phyloP scores from a whole-genome alignment of 2,888 invertebrate genomes.

The Chymomyza caudatula region DNA sequence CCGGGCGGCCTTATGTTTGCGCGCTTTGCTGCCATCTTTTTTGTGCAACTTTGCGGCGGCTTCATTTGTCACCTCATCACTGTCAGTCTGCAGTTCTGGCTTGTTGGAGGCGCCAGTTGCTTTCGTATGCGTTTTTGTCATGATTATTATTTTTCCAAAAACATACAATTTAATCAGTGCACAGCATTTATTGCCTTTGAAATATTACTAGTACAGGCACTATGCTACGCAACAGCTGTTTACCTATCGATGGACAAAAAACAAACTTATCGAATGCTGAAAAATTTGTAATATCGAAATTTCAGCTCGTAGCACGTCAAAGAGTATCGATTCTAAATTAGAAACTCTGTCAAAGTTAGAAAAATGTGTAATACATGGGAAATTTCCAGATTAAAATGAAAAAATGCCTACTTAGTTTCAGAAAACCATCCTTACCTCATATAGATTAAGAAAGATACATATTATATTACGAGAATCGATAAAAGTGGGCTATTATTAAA shows the following conservation, averaged over 20 bases:
- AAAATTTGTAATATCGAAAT: too few relatives aligned
- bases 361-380: too few relatives aligned
- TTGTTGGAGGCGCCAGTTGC: slow-evolving; percentile 15
- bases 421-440: too few relatives aligned
- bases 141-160: slow-evolving; percentile 26
- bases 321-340: too few relatives aligned
- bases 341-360: too few relatives aligned
- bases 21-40: slow-evolving; percentile 14
- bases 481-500: too few relatives aligned
- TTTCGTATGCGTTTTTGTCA: slow-evolving; percentile 16
- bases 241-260: not conserved
- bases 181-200: slow-evolving; percentile 14
- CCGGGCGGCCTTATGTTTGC: slow-evolving; percentile 20
- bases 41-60: slow-evolving; percentile 8
- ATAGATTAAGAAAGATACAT: too few relatives aligned
- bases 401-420: too few relatives aligned
- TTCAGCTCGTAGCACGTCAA: too few relatives aligned
- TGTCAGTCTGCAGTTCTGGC: not conserved
- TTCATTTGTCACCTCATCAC: slow-evolving; percentile 12
- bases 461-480: too few relatives aligned
- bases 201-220: slow-evolving; percentile 28
- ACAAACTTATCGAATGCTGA: not conserved
- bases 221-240: slow-evolving; percentile 38
- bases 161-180: not conserved
- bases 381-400: too few relatives aligned